These are phyloP conservation scores for Apamea crenata DNA, from an alignment of 2,888 invertebrate genomes.

Conservation along the genomic window DNA sequence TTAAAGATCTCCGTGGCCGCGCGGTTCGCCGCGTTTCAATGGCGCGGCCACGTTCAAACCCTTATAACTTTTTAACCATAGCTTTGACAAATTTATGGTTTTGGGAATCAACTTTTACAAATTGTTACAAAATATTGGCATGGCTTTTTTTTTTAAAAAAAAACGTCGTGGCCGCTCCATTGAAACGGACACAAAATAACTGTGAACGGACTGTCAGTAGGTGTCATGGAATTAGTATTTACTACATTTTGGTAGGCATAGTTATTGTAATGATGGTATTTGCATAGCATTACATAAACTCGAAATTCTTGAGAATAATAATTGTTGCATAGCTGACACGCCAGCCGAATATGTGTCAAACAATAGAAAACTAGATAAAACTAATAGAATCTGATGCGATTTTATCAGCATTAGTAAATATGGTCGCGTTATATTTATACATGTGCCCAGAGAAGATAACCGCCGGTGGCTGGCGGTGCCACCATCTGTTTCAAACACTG, in stretches of 20 bases:
- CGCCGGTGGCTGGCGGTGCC: conserved; percentile 83
- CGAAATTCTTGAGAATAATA: not conserved
- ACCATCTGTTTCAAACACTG: conserved; percentile 76
- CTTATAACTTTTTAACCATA: too few species aligned
- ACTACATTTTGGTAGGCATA: not conserved
- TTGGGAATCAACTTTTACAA: too few species aligned
- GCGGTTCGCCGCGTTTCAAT: too few species aligned
- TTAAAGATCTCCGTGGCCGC: too few species aligned
- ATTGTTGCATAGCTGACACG: not conserved
- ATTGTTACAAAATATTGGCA: too few species aligned
- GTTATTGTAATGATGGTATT: not conserved
- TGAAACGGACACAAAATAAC: too few species aligned
- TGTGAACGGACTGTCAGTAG: not conserved
- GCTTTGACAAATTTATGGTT: too few species aligned
- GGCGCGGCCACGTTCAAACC: too few species aligned
- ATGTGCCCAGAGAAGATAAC: conserved; percentile 71
- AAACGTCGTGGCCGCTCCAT: too few species aligned
- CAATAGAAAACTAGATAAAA: conserved; percentile 54
- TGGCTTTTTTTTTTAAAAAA: too few species aligned
- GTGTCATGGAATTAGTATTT: not conserved
- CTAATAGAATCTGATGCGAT: conserved; percentile 53
- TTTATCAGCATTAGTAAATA: conserved; percentile 56
- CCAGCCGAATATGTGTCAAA: conserved; percentile 36
- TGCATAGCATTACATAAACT: not conserved
- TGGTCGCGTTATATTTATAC: conserved; percentile 48